Conservation (phyloP, 2,888 invertebrate species). For the Hypercompe scribonia region DNA sequence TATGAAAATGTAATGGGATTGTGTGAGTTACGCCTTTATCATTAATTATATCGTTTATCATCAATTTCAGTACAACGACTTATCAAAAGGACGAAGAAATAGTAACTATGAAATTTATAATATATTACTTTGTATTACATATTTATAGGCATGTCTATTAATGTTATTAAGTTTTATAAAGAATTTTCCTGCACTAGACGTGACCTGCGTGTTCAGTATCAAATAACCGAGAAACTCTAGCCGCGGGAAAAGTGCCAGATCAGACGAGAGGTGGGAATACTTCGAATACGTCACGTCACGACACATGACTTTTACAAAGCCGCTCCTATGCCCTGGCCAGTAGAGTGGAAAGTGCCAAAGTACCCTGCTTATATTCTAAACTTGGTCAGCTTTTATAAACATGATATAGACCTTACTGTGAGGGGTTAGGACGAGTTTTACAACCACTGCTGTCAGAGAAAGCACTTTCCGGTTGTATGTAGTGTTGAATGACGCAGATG, state of each 20-base stretch:
- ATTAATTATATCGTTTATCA: too few species aligned
- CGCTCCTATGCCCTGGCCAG: constrained; percentile 53
- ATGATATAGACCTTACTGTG: constrained; percentile 62
- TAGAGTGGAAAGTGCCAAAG: constrained; percentile 65
- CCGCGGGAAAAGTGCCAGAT: constrained; percentile 79
- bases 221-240: constrained; percentile 70
- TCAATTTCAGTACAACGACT: too few species aligned
- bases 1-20: too few species aligned
- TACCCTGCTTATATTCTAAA: constrained; percentile 37
- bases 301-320: constrained; percentile 55
- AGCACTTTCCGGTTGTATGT: constrained; percentile 83
- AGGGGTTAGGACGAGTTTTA: constrained; percentile 65
- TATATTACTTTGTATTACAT: background rate
- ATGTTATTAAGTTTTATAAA: constrained; percentile 64
- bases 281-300: constrained; percentile 68
- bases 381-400: constrained; percentile 18
- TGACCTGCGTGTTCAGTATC: constrained; percentile 68
- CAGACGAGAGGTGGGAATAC: constrained; percentile 69
- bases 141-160: constrained; percentile 33
- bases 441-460: constrained; percentile 71
- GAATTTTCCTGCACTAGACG: constrained; percentile 59
- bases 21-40: too few species aligned
- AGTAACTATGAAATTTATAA: background rate
- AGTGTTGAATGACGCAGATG: constrained; percentile 82
- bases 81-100: too few species aligned